Evolutionary conservation across 2,797 vertebrate species (phyloP), one percentile per base, ranked within the genome.

Genomic region (Ctenochaetus hawaiiensis): DNA sequence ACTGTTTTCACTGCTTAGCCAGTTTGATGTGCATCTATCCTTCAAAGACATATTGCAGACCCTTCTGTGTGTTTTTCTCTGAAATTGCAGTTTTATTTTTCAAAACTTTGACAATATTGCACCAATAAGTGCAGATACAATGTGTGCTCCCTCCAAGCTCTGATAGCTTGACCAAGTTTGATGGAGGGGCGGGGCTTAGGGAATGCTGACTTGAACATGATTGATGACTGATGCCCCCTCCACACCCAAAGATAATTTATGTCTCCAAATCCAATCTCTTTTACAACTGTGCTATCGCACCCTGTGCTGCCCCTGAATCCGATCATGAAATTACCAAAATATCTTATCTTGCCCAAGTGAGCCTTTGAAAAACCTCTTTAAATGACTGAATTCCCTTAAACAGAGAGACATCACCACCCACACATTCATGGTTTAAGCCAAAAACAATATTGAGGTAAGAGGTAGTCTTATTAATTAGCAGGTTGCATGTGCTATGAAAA

Each of bases 381-480:
- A 57, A 44, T 70, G 61, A 41, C 58, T 70, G 48, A 57, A 67
- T 6, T 54, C 47, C 9, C 12, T 30, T 23, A 39, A 77, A 69
- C 62, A 75, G 60, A 85, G 45, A 66, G 1, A 64, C 49, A 58
- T 69, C 23, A 67, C 63, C 51, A 54, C 34, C 63, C 49, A 59
- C 56, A 82, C 48, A 56, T 45, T 8, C 52, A 34, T 26, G 8
- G 34, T n/a, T 77, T 59, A 72, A 65, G 34, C 68, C 57, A 59
- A 53, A 59, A 78, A 66, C 51, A 81, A 54, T 61, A 75, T 72
- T 72, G 48, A 75, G 47, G 56, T 80, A 77, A 80, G 59, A 71
- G 23, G 65, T 64, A 61, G 47, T 72, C 58, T 84, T 75, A 65
- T 89, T 89, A 62, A 80, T 83, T 85, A 84, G 43, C 62, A 80